These are phyloP conservation scores for Cacajao melanocephalus DNA, from an alignment of 2,797 vertebrate species.

Conservation along the genomic window DNA sequence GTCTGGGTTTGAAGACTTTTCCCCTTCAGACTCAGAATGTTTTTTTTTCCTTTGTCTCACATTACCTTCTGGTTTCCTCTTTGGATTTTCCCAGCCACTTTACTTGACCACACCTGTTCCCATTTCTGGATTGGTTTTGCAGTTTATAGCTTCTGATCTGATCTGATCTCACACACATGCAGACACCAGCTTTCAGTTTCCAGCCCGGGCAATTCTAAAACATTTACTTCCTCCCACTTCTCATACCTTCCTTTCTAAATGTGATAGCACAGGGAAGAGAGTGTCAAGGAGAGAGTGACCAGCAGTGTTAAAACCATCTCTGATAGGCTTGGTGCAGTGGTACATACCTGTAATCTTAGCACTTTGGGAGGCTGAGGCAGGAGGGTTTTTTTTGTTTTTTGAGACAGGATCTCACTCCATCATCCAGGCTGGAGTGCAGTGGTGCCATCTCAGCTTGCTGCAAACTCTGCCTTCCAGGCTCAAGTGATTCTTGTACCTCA, in stretches of 20 bases:
- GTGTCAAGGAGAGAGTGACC: neutral
- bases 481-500: no score
- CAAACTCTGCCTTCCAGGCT: no score
- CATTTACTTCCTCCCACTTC: neutral
- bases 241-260: neutral
- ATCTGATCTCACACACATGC: neutral
- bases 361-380: no score
- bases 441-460: no score
- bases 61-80: neutral
- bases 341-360: no score
- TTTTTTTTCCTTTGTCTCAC: neutral
- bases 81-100: conserved; percentile 10
- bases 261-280: neutral
- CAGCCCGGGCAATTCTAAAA: neutral
- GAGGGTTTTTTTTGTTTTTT: no score
- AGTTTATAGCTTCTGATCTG: neutral
- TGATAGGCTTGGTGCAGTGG: neutral
- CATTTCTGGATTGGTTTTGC: conserved; percentile 16
- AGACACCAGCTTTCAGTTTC: neutral
- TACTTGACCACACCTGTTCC: neutral
- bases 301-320: neutral
- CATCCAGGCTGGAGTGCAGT: no score
- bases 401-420: no score
- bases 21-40: neutral
- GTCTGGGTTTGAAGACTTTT: neutral